These are phyloP conservation scores for Meloidogyne exigua DNA, from an alignment of 1,140 invertebrate genomes.

Conservation along the genomic window DNA sequence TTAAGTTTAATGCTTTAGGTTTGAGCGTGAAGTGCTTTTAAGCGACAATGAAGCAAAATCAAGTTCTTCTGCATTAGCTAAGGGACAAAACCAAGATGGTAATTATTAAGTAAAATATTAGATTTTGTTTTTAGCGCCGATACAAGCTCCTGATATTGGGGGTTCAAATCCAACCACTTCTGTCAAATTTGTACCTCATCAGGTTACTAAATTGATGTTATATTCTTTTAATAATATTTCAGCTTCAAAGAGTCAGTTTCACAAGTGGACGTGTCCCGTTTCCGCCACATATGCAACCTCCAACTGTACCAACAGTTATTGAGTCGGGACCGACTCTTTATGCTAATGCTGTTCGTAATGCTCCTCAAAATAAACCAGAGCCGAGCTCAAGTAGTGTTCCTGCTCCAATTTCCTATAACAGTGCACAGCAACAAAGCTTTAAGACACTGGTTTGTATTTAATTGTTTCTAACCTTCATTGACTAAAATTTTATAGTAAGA, in stretches of 20 bases:
- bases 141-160: constrained; percentile 19
- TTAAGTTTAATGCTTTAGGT: constrained; percentile 16
- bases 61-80: neutral
- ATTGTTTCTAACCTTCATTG: constrained; percentile 6
- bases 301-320: constrained; percentile 36
- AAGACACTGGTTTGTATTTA: constrained; percentile 1
- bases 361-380: constrained; percentile 13
- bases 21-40: constrained; percentile 35
- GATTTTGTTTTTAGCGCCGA: constrained; percentile 5
- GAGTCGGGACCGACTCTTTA: constrained; percentile 41
- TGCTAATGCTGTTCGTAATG: constrained; percentile 24
- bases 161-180: constrained; percentile 6
- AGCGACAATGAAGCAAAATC: constrained; percentile 4
- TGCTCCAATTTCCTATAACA: neutral
- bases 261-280: neutral
- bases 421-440: constrained; percentile 19
- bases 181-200: constrained; percentile 40
- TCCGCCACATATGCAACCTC: constrained; percentile 13
- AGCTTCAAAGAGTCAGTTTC: constrained; percentile 8
- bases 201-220: constrained; percentile 19
- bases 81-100: constrained; percentile 13
- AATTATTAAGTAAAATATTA: neutral
- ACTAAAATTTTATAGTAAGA: too few relatives aligned
- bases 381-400: constrained; percentile 8
- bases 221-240: neutral